Evolutionary conservation across 37 sponge, comb jelly and placozoan genomes (phyloP), one percentile per base, ranked within the genome.

Genomic region (Tethya wilhelma): DNA sequence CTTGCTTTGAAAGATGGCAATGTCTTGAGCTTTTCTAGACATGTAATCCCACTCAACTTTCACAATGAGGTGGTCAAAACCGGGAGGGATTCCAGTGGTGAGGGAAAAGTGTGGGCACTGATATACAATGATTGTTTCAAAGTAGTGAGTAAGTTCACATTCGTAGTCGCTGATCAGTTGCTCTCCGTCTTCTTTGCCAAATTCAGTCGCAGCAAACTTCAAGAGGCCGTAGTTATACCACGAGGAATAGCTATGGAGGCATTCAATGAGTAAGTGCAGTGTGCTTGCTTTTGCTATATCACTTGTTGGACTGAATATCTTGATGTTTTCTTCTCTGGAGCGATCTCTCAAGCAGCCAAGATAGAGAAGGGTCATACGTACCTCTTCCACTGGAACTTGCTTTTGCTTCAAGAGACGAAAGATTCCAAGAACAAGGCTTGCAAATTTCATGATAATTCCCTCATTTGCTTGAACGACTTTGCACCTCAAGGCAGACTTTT

Each of bases 171-270:
- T 25, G 14, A 82, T 62, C 44, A 82, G 42, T 11, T 26, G 1
- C 30, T 32, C 30, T 14, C 83, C 83, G 7, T 82, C 74, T 2
- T 72, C 65, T 6, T 64, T 65, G 0, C 74, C 83, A 73, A 82
- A 71, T 29, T 56, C 25, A 28, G 29, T 46, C 3, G 83, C 83
- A 37, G 73, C 38, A 25, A 40, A 56, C 38, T 82, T 60, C 28
- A 82, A 63, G 38, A 64, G 45, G 36, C 29, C 39, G 40, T 82
- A 82, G 44, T 82, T 82, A 45, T 44, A 82, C 83, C 83, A 82
- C 0, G 83, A 82, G 11, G 83, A 72, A 34, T 82, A 82, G 23
- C 45, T 62, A 56, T 71, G 83, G 39, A 82, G 65, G 32, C 62
- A 63, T 57, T 34, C 53, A 31, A 82, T 34, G 19, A 82, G 65